Evolutionary conservation across 2,113 vertebrate species (phyloP).

Genomic region (Sinocyclocheilus anshuiensis): DNA sequence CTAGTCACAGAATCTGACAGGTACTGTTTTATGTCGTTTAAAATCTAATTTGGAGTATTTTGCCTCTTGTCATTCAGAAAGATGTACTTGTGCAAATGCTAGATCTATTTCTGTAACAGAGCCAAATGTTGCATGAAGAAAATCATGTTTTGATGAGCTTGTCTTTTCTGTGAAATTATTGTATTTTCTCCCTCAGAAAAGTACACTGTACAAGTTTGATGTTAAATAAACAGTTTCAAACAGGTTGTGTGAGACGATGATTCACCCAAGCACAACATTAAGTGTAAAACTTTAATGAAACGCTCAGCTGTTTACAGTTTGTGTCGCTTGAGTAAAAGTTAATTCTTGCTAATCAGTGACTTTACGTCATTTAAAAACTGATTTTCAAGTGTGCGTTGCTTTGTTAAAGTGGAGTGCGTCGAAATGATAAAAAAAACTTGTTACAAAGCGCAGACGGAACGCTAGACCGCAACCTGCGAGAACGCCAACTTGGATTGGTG

Average conservation of each 20-base stretch:
- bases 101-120: neutral
- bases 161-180: slow-evolving; percentile 5
- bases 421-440: neutral
- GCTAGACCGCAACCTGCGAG: neutral
- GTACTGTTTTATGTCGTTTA: neutral
- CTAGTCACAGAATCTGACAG: neutral
- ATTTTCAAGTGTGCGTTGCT: neutral
- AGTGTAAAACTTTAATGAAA: too few species aligned
- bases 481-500: neutral
- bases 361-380: neutral
- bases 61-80: neutral
- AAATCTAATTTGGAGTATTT: neutral
- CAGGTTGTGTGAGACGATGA: neutral
- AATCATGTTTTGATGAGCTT: neutral
- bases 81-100: neutral
- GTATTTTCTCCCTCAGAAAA: neutral
- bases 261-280: neutral
- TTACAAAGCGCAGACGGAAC: neutral
- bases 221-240: slow-evolving; percentile 31
- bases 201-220: neutral
- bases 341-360: neutral
- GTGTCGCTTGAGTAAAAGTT: neutral
- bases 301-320: neutral
- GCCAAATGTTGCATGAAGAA: neutral
- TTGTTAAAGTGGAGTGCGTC: neutral